phyloP scores from a whole-genome alignment of 2,888 invertebrate species.

The Tenthredo distinguenda region DNA sequence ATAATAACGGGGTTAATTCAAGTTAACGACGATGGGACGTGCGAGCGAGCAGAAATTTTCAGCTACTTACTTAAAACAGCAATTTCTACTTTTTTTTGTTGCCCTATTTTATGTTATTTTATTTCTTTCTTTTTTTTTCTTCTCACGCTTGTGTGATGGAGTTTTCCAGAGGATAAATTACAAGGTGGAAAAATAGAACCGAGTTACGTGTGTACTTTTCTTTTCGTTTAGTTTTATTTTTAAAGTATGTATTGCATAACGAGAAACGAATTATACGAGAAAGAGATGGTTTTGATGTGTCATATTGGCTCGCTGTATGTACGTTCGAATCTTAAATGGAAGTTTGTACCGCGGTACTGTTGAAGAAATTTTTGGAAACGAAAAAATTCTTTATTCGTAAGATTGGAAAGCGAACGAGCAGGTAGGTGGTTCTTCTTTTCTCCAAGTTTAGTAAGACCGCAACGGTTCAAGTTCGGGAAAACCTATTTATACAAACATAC shows the following conservation, averaged over 20 bases:
- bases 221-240: background rate
- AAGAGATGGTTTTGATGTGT: background rate
- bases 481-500: background rate
- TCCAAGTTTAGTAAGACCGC: background rate
- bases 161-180: background rate
- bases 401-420: background rate
- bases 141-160: background rate
- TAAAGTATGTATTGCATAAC: background rate
- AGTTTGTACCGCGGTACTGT: background rate
- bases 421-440: background rate
- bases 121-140: background rate
- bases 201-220: background rate
- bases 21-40: background rate
- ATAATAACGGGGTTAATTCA: constrained; percentile 18
- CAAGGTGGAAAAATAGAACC: background rate
- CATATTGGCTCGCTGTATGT: too few species aligned
- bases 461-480: constrained; percentile 6
- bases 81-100: background rate
- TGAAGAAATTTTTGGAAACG: background rate
- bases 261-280: background rate
- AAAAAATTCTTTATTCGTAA: background rate
- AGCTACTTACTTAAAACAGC: background rate
- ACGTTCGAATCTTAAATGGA: background rate
- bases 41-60: background rate
- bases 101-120: background rate